Evolutionary conservation across 2,797 vertebrate genomes (phyloP), one percentile per base, ranked within the genome.

Genomic region (Centropyge bicolor): DNA sequence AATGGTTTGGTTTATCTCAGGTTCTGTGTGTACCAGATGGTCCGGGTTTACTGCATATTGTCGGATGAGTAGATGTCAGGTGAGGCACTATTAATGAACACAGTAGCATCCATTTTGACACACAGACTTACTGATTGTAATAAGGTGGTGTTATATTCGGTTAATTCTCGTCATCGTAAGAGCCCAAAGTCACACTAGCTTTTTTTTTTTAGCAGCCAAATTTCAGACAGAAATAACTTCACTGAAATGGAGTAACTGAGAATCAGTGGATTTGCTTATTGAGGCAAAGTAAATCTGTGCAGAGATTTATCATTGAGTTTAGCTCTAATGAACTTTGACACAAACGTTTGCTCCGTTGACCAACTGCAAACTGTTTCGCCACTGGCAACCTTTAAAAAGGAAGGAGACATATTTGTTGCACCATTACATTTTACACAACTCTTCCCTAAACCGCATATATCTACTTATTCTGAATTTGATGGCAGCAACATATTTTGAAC

Each of bases 11-110:
- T 70, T 73, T 57, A 8, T 71, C 57, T 77, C 10, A 46, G 36
- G 27, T 54, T 70, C 56, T 78, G 43, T 70, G 14, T 61, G 12
- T 17, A 13, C 8, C 8, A 31, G 51, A 56, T 63, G 70, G 69
- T 70, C 51, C 49, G 19, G 43, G 31, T 71, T 80, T 9, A 1
- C 10, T 14, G 0, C 12, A 35, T 9, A 6, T 61, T 52, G 22
- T 72, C 71, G 56, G 55, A 40, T 54, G 56, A 81, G 31, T 22
- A 24, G 11, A 49, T 72, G 27, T 35, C 45, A 61, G 56, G n/a
- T 43, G 65, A 81, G 76, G 74, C 70, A 22, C 31, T 49, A 56
- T 46, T 8, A 36, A 3, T 24, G 22, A 72, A 71, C 20, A 43
- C 38, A 57, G 13, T 8, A 12, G 14, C 1, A 10, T 31, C 40